These are phyloP conservation scores for Orchestes rusci DNA, from an alignment of 2,888 invertebrate genomes.

Conservation along the genomic window DNA sequence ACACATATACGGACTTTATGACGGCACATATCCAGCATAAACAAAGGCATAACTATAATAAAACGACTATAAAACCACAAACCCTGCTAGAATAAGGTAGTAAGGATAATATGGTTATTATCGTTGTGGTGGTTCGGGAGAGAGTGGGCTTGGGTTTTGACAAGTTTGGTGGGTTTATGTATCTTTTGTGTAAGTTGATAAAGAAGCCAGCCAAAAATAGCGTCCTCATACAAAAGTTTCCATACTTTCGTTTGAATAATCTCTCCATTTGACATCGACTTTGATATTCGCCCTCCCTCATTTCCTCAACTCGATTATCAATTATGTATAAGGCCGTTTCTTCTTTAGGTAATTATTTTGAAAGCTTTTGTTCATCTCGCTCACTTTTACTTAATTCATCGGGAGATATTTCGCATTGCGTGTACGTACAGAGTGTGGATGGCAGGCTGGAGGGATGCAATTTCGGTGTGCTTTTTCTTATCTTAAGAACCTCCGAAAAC, in stretches of 20 bases:
- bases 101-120: conserved; percentile 23
- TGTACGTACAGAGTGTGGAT: too few relatives aligned
- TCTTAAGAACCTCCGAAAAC: too few relatives aligned
- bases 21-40: conserved; percentile 16
- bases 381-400: conserved; percentile 35
- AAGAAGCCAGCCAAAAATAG: too few relatives aligned
- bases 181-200: too few relatives aligned
- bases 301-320: conserved; percentile 35
- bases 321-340: conserved; percentile 36
- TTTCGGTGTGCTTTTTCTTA: too few relatives aligned
- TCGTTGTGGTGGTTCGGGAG: too few relatives aligned
- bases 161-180: conserved; percentile 9
- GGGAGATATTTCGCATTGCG: conserved; percentile 24
- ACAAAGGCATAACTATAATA: conserved; percentile 19
- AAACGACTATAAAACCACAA: conserved; percentile 20
- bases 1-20: conserved; percentile 27
- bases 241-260: too few relatives aligned
- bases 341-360: conserved; percentile 39
- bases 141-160: neutral
- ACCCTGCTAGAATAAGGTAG: conserved; percentile 18
- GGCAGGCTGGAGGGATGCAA: too few relatives aligned
- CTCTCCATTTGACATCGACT: too few relatives aligned
- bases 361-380: conserved; percentile 36
- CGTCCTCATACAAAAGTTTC: too few relatives aligned
- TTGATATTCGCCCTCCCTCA: conserved; percentile 18